Percentiles rank a stretch among this genome's conserved stretches.
phyloP scores from a whole-genome alignment of 2,888 invertebrate genomes.

The Ariolimax columbianus region DNA sequence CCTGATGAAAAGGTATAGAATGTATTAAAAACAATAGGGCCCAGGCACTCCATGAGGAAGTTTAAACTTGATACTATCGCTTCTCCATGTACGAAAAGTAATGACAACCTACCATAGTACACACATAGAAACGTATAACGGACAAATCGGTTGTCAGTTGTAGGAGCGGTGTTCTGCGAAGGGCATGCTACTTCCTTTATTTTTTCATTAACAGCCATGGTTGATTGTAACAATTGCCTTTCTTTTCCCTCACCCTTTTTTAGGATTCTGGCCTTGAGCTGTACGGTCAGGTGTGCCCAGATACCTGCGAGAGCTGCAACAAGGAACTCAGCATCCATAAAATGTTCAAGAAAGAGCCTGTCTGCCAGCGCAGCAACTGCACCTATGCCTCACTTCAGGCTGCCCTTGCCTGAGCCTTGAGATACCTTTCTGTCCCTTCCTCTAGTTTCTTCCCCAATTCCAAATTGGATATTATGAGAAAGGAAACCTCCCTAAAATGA shows the following conservation, averaged over 20 bases:
- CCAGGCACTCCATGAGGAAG: too few species aligned
- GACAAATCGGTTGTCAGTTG: too few species aligned
- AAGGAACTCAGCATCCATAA: conserved; percentile 64
- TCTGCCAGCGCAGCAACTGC: conserved; percentile 70
- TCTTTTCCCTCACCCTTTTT: not conserved
- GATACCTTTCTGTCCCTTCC: conserved; percentile 22
- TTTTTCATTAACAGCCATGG: too few species aligned
- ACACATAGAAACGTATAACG: too few species aligned
- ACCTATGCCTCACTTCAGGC: conserved; percentile 69
- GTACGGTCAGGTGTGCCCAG: conserved; percentile 63
- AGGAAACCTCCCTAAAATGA: not conserved
- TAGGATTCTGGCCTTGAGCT: conserved; percentile 80
- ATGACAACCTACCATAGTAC: too few species aligned
- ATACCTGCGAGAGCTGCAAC: conserved; percentile 67
- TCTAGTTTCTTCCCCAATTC: not conserved
- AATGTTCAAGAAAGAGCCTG: conserved; percentile 64
- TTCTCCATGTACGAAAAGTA: too few species aligned
- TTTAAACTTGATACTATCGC: too few species aligned
- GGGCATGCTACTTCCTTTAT: too few species aligned
- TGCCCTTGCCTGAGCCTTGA: conserved; percentile 46
- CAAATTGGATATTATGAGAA: not conserved
- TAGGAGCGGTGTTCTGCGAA: too few species aligned
- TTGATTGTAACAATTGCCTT: too few species aligned
- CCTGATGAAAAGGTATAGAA: too few species aligned
- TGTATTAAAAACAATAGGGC: too few species aligned